Base-by-base conservation (phyloP, 2,888 invertebrate genomes). In the Strigamia maritima region DNA sequence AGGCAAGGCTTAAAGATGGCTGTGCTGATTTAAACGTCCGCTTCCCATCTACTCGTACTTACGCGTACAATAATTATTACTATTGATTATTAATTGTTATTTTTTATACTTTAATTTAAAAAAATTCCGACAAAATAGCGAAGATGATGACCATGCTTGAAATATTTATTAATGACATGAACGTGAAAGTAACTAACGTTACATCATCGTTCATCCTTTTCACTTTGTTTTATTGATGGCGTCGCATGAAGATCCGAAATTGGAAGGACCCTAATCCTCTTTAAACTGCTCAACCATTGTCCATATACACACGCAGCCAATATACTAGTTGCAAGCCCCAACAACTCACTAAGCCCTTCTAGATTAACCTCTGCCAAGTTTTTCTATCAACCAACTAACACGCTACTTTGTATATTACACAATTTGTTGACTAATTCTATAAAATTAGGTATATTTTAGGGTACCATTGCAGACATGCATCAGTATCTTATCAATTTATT, bases 181-280 rank as follows among this genome's bases (percentile, higher is more conserved):
- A 49, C 49, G 14, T 16, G 19, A 49, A n/a, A n/a, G n/a, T n/a
- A n/a, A n/a, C n/a, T n/a, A n/a, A 19, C 49, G n/a, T 19, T 19
- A 49, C 49, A 49, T 49, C 49, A 49, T 49, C 49, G 16, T 16
- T 49, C 19, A 60, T 60, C 22, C 60, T 60, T 60, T 60, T 60
- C 60, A 60, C 60, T 60, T 60, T 60, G 60, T 60, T 60, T 60
- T 60, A 60, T 60, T 60, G 60, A 60, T 60, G 60, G 60, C 60
- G 12, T 2, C 14, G 60, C 22, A 60, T 60, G 19, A 60, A 60
- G 60, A 22, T 22, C 60, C 14, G 60, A 60, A 60, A 60, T 60
- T 60, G 60, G 60, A 60, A 24, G 60, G 16, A 44, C 16, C 60
- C 22, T 60, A 60, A 60, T 60, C 60, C 60, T 60, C 60, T 60